Evolutionary conservation across 2,113 vertebrate species (phyloP), one percentile per base, ranked within the genome.

Genomic region (Nycticebus coucang): DNA sequence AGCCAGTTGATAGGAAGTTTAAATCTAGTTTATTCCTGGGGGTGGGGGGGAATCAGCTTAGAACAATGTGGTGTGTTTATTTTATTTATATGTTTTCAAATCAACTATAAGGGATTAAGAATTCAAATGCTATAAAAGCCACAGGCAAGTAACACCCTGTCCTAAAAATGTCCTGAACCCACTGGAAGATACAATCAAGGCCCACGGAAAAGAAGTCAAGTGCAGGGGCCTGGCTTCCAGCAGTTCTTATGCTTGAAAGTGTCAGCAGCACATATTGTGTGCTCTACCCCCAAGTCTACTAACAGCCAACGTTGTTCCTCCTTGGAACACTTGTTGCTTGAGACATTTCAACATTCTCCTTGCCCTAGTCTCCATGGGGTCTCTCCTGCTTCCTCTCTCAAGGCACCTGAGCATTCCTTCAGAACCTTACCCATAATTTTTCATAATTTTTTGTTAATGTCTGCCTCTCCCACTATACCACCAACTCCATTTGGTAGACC

Each of bases 41-140:
- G 41, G 8, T 62, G 53, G 41, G 2, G 2, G 21, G 89, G 83
- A 81, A 60, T 72, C 66, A 91, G 53, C 75, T 96, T 95, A 87
- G n/a, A 93, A 80, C 69, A 80, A 77, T 87, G 83, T 41, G 21
- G 66, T 84, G 24, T 96, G 75, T 95, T 97, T 96, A 95, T 90
- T 97, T 98, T 92, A 88, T 96, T 96, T 94, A 74, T 30, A 3
- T 2, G 80, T 87, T 96, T 97, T 35, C 64, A 41, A 95, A 95
- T 37, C 10, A 15, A 57, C 85, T 83, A 72, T 92, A 77, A 74
- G 18, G 13, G 81, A 96, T 89, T 97, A 97, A 85, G 96, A 50
- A 55, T 18, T 18, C 95, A 95, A 96, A 83, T 85, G 45, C 89
- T 94, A 72, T 92, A 94, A 75, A 68, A 26, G 41, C 66, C 80